Evolutionary conservation across 2,888 invertebrate species (phyloP), one percentile per base, ranked within the genome.

Genomic region (Adelphocoris suturalis): DNA sequence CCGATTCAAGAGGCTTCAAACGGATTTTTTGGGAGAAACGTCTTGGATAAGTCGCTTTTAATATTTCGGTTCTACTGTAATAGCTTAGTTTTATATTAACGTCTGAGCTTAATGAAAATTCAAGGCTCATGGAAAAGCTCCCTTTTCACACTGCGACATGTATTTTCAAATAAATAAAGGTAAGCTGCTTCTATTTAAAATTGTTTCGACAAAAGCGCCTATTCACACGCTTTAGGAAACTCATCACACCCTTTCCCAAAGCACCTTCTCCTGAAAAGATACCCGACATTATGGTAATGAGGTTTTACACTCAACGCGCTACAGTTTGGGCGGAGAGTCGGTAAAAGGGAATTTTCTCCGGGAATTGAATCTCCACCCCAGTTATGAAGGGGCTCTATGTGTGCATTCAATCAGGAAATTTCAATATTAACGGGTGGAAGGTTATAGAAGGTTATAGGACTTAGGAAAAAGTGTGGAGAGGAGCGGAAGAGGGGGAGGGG

Each of bases 351-450:
- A 78, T 47, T 78, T 78, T 78, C 47, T 19, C 78, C 46, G 78
- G 68, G 85, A 85, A 61, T 61, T 28, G 85, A 57, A 82, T 61
- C 85, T 57, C 48, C 85, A 28, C 61, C 37, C 85, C 85, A 61
- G 61, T 85, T 85, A 85, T 46, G 82, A 82, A 82, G 46, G 46
- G 82, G 85, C 57, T 37, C 57, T 46, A 46, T 85, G 85, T 85
- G 85, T 85, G 85, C 85, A 61, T 85, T 85, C 85, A 85, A 85
- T 85, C 85, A 85, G 57, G 85, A 85, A 85, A 85, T 85, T 85
- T 85, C 85, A 61, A 85, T 61, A 85, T 85, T 85, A 85, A 85
- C 85, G 61, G 37, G 61, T 16, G 23, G 37, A 61, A 57, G 47
- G 85, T 27, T 57, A 61, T 28, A 23, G 37, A 61, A 57, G 47